phyloP scores from a whole-genome alignment of 2,888 invertebrate genomes.

The Ichneumoninae sp. region DNA sequence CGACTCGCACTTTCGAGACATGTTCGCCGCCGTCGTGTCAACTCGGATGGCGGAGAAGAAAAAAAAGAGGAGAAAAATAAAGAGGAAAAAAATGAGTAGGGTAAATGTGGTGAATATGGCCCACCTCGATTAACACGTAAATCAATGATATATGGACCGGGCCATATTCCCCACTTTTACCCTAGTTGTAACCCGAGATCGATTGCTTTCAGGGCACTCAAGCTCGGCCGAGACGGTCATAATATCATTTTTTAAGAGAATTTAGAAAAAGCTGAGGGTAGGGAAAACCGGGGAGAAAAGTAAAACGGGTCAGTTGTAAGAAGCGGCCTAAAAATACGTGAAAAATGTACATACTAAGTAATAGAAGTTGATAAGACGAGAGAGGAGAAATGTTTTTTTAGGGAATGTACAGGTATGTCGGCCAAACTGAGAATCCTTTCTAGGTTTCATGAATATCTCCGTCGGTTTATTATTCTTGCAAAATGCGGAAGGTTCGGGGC shows the following conservation, averaged over 20 bases:
- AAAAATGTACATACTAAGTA: not conserved
- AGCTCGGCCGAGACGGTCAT: not conserved
- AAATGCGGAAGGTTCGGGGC: not conserved
- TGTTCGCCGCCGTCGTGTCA: constrained; percentile 21
- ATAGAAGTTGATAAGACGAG: not conserved
- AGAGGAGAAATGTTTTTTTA: too few species aligned
- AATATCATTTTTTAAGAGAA: not conserved
- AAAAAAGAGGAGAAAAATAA: not conserved
- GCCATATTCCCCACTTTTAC: too few species aligned
- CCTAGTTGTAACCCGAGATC: not conserved
- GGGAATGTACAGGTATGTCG: not conserved
- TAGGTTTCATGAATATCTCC: not conserved
- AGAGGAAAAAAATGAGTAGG: not conserved
- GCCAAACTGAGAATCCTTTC: not conserved
- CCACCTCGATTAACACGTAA: too few species aligned
- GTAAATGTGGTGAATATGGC: too few species aligned
- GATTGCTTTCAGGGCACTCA: not conserved
- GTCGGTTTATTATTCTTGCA: not conserved
- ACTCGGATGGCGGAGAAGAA: not conserved
- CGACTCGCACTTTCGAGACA: constrained; percentile 18
- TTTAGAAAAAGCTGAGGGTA: not conserved
- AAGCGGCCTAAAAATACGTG: too few species aligned
- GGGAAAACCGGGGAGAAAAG: not conserved
- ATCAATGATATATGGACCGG: too few species aligned
- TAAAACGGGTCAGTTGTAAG: too few species aligned